Evolutionary conservation across 2,113 vertebrate species (phyloP).

Genomic region (Tupaia chinensis): DNA sequence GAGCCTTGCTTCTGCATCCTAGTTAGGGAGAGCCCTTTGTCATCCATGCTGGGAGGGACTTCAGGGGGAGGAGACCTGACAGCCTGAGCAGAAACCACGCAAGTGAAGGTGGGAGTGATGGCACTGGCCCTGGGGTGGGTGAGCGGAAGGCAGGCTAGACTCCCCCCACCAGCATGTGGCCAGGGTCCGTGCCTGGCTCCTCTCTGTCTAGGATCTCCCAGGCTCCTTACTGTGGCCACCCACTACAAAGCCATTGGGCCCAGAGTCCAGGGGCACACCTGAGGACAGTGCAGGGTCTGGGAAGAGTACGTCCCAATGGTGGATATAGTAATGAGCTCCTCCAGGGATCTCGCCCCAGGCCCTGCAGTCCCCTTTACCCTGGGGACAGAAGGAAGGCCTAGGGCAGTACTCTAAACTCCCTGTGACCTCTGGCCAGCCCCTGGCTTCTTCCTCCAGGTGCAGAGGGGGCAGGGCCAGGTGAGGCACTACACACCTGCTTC

Average conservation of each 20-base stretch:
- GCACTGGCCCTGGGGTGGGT: not conserved
- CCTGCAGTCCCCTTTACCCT: not conserved
- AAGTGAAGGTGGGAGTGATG: not conserved
- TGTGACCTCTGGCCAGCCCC: not conserved
- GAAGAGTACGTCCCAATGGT: accelerated
- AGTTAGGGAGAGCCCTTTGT: not conserved
- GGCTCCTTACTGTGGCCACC: not conserved
- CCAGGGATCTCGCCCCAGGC: not conserved
- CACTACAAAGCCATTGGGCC: not conserved
- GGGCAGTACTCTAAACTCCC: not conserved
- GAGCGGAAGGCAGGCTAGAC: not conserved
- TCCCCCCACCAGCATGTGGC: not conserved
- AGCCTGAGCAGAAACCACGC: not conserved
- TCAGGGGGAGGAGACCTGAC: not conserved
- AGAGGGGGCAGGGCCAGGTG: not conserved
- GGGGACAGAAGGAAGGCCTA: not conserved
- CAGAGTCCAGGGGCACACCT: no score
- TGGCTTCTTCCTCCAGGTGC: not conserved
- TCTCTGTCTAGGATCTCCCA: not conserved
- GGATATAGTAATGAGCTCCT: no score
- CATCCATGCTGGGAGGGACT: not conserved
- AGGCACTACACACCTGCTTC: not conserved
- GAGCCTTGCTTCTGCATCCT: not conserved
- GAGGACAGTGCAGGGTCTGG: not conserved
- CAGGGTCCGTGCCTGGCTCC: not conserved